Evolutionary conservation across 2,888 invertebrate genomes (phyloP), one percentile per base, ranked within the genome.

Genomic region (Pyrochroa serraticornis): DNA sequence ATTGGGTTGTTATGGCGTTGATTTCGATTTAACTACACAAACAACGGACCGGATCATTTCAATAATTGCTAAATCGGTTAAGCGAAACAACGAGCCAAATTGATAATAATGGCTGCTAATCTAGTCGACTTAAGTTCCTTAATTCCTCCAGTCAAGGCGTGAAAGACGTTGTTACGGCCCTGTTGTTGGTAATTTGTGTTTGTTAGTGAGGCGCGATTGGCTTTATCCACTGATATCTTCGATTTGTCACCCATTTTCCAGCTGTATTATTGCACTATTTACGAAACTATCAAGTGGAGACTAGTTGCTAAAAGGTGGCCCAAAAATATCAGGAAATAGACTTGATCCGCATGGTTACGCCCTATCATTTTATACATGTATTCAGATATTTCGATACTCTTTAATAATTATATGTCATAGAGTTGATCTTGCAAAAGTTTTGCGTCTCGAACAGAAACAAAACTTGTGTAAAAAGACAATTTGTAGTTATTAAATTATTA

Each of bases 401-500:
- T 62, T 60, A 62, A 50, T 62, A 65, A 64, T 48, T 62, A 55
- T 64, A 63, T 64, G 63, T 66, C 60, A 58, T 64, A 64, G 59
- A 62, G 58, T 57, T 48, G 51, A 53, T 41, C n/a, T 53, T 60
- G 57, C 58, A 63, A 42, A 43, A 58, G 62, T 64, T 66, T 66
- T 66, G 62, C 58, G 63, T 62, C 58, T 51, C 49, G 51, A 48
- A 44, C 22, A 43, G 36, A 32, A 63, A 54, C 58, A 62, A 64
- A 58, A 60, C 65, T 63, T 62, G 45, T 60, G 58, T 59, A 63
- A 64, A 41, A 60, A 49, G 39, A 52, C 46, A 54, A 34, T 22
- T 14, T 58, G 61, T 61, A 61, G 54, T 48, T 59, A 60, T 52
- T 39, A 58, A 60, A 62, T 67, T 69, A 72, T 67, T 74, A 74